phyloP scores from a whole-genome alignment of 2,888 invertebrate genomes.

The Ctenicera cuprea region DNA sequence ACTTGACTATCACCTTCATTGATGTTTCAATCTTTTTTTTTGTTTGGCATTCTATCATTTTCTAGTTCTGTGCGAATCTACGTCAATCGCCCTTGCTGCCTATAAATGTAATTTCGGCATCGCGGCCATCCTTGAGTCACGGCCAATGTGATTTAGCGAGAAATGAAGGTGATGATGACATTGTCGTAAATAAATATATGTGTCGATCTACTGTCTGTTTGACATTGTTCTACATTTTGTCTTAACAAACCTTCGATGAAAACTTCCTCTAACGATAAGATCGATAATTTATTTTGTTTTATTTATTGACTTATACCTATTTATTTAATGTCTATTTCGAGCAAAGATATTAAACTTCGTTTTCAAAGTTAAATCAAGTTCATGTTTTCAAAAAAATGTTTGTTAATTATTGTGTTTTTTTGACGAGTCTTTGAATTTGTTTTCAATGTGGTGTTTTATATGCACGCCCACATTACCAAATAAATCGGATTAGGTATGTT shows the following conservation, averaged over 20 bases:
- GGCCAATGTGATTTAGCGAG: conserved; percentile 55
- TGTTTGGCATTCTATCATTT: conserved; percentile 10
- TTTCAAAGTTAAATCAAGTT: too few species aligned
- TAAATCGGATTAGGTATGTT: background rate
- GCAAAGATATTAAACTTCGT: too few species aligned
- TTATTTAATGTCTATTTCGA: too few species aligned
- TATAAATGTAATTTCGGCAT: conserved; percentile 55
- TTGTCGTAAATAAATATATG: conserved; percentile 38
- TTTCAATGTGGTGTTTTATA: too few species aligned
- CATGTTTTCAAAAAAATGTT: too few species aligned
- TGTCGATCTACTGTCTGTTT: conserved; percentile 8
- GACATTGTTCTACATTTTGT: conserved; percentile 27
- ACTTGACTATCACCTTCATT: conserved; percentile 5
- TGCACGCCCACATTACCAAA: background rate
- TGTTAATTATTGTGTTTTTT: too few species aligned
- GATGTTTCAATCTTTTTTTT: conserved; percentile 1
- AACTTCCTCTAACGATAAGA: conserved; percentile 7
- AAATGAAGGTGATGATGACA: conserved; percentile 54
- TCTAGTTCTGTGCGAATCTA: conserved; percentile 18
- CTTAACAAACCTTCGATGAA: background rate
- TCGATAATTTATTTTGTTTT: too few species aligned
- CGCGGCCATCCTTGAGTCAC: conserved; percentile 54
- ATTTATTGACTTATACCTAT: too few species aligned
- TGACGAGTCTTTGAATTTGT: too few species aligned
- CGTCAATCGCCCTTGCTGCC: conserved; percentile 50